Evolutionary conservation across 2,888 invertebrate species (phyloP), one percentile per base, ranked within the genome.

Genomic region (Euclidia mi): DNA sequence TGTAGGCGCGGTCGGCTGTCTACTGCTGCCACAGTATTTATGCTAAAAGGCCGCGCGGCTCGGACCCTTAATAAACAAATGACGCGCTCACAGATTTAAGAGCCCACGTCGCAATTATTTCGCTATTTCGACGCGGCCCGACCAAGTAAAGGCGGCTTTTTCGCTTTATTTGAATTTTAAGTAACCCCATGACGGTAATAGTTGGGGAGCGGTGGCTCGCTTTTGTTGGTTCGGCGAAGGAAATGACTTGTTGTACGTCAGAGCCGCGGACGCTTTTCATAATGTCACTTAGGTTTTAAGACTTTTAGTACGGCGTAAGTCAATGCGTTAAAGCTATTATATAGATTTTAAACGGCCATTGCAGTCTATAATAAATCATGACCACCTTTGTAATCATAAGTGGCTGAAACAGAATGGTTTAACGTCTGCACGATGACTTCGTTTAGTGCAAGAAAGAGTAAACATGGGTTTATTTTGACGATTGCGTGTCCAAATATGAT

Each of bases 31-130:
- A 71, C 75, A 78, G 80, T 87, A 88, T 90, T 91, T 90, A 91
- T 89, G 90, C 86, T 91, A 90, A 91, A 89, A 87, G 85, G 82
- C 79, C 77, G 78, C 69, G 83, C 85, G 81, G 84, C 81, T 70
- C 77, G 77, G 86, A 68, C 82, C 84, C 84, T 87, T 91, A 91
- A 91, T 91, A 91, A 91, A 91, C 91, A 90, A 92, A 91, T 92
- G 92, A 91, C 89, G 90, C 83, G 78, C 71, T 77, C 66, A 56
- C 81, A 80, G 88, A 91, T 90, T 91, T 91, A 91, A 88, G 80
- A 82, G 77, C 79, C 58, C 65, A 68, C 82, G 82, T 81, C 81
- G 90, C 91, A 91, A 91, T 91, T 91, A 92, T 92, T 92, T 91
- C 82, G 81, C 90, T 89, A 87, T 89, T 88, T 85, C 85, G 81